A percentile compares a stretch with the other conserved stretches of the same genome.
These are phyloP conservation scores for Magallana angulata DNA, from an alignment of 1,140 invertebrate species.

Conservation along the genomic window DNA sequence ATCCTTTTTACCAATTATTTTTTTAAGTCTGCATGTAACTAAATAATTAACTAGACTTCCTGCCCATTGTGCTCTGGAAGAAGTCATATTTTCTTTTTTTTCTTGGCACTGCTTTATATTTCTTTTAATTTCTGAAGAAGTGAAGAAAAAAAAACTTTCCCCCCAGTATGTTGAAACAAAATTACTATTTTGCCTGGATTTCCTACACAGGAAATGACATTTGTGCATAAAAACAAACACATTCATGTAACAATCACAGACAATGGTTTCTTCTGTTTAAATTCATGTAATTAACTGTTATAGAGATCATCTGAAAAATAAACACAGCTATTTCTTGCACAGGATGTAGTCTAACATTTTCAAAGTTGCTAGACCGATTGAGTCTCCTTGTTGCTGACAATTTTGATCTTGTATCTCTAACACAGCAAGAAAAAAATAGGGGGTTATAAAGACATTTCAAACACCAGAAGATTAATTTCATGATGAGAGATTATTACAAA, in stretches of 20 bases:
- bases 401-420: constrained; percentile 24
- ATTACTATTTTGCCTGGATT: constrained; percentile 13
- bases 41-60: constrained; percentile 36
- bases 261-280: constrained; percentile 28
- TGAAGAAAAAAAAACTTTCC: neutral
- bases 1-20: constrained; percentile 37
- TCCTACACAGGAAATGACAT: constrained; percentile 13
- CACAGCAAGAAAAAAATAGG: neutral
- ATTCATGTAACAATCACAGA: neutral
- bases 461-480: too few relatives aligned
- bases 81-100: constrained; percentile 25
- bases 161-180: neutral
- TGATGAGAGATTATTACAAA: too few relatives aligned
- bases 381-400: neutral
- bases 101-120: neutral
- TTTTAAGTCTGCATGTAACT: constrained; percentile 33
- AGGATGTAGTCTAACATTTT: neutral
- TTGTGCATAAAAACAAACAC: neutral
- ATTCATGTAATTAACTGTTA: constrained; percentile 17
- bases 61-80: constrained; percentile 14
- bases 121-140: neutral
- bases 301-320: constrained; percentile 16
- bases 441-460: too few relatives aligned
- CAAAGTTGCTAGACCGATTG: constrained; percentile 10
- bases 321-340: constrained; percentile 26